These are phyloP conservation scores for Amniataba percoides DNA, from an alignment of 2,797 vertebrate species.

Conservation along the genomic window DNA sequence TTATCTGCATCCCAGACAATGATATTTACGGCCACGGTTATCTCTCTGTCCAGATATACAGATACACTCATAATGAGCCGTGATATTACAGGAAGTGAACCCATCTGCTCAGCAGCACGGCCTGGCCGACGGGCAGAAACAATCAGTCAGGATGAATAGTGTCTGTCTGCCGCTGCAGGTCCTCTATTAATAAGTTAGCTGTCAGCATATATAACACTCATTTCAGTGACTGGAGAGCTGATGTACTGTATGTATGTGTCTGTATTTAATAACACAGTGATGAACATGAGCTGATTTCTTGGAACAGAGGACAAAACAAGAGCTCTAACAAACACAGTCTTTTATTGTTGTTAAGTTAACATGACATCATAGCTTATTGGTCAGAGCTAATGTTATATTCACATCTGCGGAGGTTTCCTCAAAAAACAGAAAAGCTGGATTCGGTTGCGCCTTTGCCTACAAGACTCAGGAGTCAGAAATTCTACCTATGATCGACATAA, in stretches of 20 bases:
- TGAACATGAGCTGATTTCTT: background rate
- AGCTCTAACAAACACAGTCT: slow-evolving; percentile 47
- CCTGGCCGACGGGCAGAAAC: slow-evolving; percentile 20
- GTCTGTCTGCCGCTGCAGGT: slow-evolving; percentile 37
- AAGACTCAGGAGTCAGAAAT: slow-evolving; percentile 9
- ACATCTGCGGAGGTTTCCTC: slow-evolving; percentile 24
- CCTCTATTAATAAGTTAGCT: slow-evolving; percentile 25
- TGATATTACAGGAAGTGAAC: slow-evolving; percentile 40
- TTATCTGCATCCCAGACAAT: slow-evolving; percentile 11
- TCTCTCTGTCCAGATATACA: background rate
- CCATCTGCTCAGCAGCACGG: slow-evolving; percentile 36
- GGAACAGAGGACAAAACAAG: slow-evolving; percentile 3
- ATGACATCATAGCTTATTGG: slow-evolving; percentile 17
- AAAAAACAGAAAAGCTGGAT: background rate
- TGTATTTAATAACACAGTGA: background rate
- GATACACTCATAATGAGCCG: slow-evolving; percentile 12
- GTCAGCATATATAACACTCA: slow-evolving; percentile 40
- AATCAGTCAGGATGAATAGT: slow-evolving; percentile 38
- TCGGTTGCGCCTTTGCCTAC: slow-evolving; percentile 25
- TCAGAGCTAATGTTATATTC: slow-evolving; percentile 65
- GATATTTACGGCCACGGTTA: slow-evolving; percentile 25
- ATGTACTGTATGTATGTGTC: background rate
- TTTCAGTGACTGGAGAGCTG: slow-evolving; percentile 13
- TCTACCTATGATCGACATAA: slow-evolving; percentile 14
- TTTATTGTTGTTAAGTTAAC: slow-evolving; percentile 75